phyloP scores from a whole-genome alignment of 2,113 vertebrate species.

The Dolichallabes microphthalmus region DNA sequence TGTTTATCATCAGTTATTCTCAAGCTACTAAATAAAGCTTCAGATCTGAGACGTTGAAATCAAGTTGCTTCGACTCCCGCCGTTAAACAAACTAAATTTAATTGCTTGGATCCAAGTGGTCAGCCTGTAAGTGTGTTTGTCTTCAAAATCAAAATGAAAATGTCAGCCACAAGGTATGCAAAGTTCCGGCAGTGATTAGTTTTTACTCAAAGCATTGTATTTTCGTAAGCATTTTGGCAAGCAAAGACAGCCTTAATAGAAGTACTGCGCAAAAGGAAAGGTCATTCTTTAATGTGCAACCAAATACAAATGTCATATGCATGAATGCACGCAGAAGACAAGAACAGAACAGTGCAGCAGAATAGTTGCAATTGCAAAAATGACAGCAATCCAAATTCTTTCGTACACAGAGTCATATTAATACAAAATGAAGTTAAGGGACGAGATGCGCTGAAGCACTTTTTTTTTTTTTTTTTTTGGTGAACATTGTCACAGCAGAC shows the following conservation, averaged over 20 bases:
- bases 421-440: conserved; percentile 56
- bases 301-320: conserved; percentile 41
- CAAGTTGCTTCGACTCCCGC: neutral
- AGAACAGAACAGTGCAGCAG: conserved; percentile 28
- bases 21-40: neutral
- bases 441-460: conserved; percentile 38
- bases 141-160: neutral
- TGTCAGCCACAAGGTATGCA: neutral
- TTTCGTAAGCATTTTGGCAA: neutral
- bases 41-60: neutral
- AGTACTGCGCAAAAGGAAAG: conserved; percentile 34
- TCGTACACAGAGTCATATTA: conserved; percentile 41
- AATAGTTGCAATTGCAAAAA: conserved; percentile 37
- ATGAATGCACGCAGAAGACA: conserved; percentile 43
- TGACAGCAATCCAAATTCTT: conserved; percentile 28
- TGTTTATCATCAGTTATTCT: neutral
- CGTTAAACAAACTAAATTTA: neutral
- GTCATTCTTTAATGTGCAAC: conserved; percentile 50
- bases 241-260: conserved; percentile 20
- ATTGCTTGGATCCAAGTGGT: neutral
- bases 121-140: neutral
- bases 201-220: neutral
- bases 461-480: conserved; percentile 54
- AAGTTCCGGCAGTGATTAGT: conserved; percentile 35
- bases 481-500: conserved; percentile 67